Base-by-base conservation (phyloP, 2,113 vertebrate genomes). In the Drymodes brunneopygia region DNA sequence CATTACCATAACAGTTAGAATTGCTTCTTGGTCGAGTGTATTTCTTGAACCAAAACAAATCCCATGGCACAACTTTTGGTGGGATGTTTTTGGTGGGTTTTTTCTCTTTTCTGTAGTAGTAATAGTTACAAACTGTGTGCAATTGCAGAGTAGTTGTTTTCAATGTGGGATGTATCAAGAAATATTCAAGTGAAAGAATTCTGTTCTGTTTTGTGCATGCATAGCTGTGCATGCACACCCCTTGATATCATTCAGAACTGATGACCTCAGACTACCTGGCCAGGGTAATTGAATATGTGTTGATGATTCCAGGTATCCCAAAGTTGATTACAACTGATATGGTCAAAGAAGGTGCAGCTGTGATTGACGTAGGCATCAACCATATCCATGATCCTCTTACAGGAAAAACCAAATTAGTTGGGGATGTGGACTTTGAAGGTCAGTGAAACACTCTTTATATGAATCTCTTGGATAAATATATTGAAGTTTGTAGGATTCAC, bases 341-440 rank as follows among this genome's bases (percentile, higher is more conserved):
- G 99, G 97, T 99, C 67, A 99, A 99, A 96, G 98, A 98, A 92
- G 99, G 99, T 15, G 98, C 98, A 31, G 97, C 98, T 29, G 98
- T 99, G 51, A 99, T 99, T 62, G 99, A 99, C 3, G 98, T 99
- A 25, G 99, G 99, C 27, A 99, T 99, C 96, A 99, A 99, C 97
- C 98, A 98, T 27, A 90, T 99, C 91, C 96, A 92, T 3, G 98
- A 99, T 82, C 98, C 98, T 12, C 85, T 97, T 35, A 99, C 99
- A 11, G 98, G 98, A 56, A 99, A 98, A 96, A 96, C 98, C 33
- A 98, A 98, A 48, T 97, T 99, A 92, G 98, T 98, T 48, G 99
- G 99, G 51, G 99, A 99, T 58, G 99, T 99, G 92, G 99, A 99
- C 97, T 99, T 99, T 94, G 98, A 99, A 97, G 99, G 99, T 99